phyloP scores from a whole-genome alignment of 2,113 vertebrate species.

The Cepphus grylle region DNA sequence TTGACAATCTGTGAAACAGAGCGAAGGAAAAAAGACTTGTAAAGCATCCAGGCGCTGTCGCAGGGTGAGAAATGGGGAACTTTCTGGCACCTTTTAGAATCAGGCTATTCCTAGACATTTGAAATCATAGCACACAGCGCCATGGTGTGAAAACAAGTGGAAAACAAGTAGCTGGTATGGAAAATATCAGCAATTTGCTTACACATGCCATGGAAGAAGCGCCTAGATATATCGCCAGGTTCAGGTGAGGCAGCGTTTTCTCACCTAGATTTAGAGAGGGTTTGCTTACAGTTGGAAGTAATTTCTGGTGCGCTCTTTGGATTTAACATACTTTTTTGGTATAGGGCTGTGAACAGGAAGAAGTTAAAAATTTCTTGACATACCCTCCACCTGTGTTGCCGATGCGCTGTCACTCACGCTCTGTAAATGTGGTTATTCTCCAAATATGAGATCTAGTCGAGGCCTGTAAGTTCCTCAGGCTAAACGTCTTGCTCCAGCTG shows the following conservation, averaged over 20 bases:
- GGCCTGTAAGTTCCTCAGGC: background rate
- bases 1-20: background rate
- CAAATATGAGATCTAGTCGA: rapidly evolving
- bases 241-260: background rate
- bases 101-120: background rate
- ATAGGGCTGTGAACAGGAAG: background rate
- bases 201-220: background rate
- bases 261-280: background rate
- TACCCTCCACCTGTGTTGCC: background rate
- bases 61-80: background rate
- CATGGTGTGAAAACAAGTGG: background rate
- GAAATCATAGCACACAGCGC: background rate
- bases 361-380: background rate
- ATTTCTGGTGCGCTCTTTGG: background rate
- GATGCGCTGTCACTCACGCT: rapidly evolving
- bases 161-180: background rate
- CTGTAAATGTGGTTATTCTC: rapidly evolving
- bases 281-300: background rate
- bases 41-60: background rate
- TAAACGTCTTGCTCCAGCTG: background rate
- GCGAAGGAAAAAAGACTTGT: background rate
- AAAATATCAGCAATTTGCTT: background rate
- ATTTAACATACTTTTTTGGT: background rate
- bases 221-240: rapidly evolving
- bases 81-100: background rate